phyloP scores from a whole-genome alignment of 2,113 vertebrate species.

The Hydrolagus affinis region DNA sequence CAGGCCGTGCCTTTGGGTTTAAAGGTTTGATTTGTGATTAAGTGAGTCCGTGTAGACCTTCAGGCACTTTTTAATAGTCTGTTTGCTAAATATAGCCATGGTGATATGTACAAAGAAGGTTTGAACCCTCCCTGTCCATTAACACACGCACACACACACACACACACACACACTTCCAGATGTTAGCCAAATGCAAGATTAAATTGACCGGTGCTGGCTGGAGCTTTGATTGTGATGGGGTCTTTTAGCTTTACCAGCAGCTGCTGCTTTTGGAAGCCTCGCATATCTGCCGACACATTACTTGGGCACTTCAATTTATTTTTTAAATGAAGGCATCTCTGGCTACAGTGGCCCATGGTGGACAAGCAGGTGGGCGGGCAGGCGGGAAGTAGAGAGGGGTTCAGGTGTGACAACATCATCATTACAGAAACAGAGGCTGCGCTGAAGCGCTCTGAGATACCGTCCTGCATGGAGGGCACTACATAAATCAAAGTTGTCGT shows the following conservation, averaged over 20 bases:
- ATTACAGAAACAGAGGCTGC: too few relatives aligned
- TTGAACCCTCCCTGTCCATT: constrained; percentile 9
- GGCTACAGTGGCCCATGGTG: too few relatives aligned
- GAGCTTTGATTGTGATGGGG: background rate
- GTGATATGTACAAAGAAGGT: constrained; percentile 19
- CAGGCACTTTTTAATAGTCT: constrained; percentile 24
- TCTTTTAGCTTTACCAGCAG: background rate
- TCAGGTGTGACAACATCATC: too few relatives aligned
- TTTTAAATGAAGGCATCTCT: background rate
- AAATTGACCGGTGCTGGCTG: background rate
- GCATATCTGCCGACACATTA: background rate
- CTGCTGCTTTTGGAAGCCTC: background rate
- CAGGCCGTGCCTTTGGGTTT: constrained; percentile 23
- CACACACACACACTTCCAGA: constrained; percentile 14
- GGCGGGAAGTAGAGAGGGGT: too few relatives aligned
- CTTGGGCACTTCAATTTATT: background rate
- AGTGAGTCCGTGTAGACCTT: constrained; percentile 23
- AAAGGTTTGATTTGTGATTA: constrained; percentile 25
- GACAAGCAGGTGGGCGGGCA: too few relatives aligned
- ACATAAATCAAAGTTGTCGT: too few relatives aligned
- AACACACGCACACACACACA: background rate
- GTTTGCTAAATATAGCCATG: constrained; percentile 28
- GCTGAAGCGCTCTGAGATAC: too few relatives aligned
- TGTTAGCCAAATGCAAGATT: constrained; percentile 16
- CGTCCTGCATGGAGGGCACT: too few relatives aligned